A percentile compares a stretch with the other conserved stretches of the same genome.
These are phyloP conservation scores for Eptesicus fuscus DNA, from an alignment of 2,113 vertebrate species.

Conservation along the genomic window DNA sequence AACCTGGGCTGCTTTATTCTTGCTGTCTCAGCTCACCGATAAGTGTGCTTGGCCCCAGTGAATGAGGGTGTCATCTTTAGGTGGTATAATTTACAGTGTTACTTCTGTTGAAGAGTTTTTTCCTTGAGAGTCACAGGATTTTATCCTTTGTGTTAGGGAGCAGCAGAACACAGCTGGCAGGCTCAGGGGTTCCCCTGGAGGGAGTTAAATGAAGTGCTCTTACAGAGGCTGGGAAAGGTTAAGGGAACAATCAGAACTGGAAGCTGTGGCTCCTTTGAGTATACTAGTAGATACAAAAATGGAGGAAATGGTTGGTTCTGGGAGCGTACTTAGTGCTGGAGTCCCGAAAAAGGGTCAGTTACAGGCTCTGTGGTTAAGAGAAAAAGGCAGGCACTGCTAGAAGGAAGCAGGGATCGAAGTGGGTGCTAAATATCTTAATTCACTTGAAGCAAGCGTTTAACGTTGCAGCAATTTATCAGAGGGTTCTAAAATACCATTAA, in stretches of 20 bases:
- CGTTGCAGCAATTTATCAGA: not conserved
- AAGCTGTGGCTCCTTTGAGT: not conserved
- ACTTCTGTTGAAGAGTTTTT: constrained; percentile 9
- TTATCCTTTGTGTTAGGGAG: not conserved
- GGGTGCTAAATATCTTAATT: not conserved
- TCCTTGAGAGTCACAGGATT: not conserved
- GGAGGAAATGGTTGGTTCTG: not conserved
- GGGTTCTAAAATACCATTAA: not conserved
- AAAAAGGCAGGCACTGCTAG: not conserved
- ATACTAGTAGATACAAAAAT: not conserved
- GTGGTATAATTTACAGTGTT: not conserved
- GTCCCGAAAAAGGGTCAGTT: not conserved
- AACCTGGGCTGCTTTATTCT: not conserved
- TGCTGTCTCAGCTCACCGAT: not conserved
- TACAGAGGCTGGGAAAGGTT: not conserved
- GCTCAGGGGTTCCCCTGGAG: not conserved
- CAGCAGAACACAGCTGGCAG: not conserved
- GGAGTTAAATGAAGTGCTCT: not conserved
- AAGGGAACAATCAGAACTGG: not conserved
- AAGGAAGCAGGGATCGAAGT: not conserved
- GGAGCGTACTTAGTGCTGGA: too few species aligned
- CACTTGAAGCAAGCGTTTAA: not conserved
- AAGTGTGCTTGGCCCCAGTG: not conserved
- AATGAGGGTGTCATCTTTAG: not conserved
- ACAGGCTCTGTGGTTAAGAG: not conserved